These are phyloP conservation scores for Python bivittatus DNA, from an alignment of 2,113 vertebrate species.

Conservation along the genomic window DNA sequence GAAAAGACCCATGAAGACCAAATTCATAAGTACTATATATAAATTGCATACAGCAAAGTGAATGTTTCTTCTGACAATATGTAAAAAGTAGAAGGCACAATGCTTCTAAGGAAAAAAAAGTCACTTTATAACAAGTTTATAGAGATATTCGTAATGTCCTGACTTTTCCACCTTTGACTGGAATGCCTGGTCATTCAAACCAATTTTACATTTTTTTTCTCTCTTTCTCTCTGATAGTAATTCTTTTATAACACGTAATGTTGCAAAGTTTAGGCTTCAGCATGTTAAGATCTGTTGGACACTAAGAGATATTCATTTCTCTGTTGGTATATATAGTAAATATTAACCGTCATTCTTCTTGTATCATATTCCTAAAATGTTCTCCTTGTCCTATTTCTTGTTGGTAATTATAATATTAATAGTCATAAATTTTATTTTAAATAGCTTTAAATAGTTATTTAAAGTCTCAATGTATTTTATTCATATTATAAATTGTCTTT, in stretches of 20 bases:
- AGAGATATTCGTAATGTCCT: not conserved
- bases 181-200: not conserved
- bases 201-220: not conserved
- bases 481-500: not conserved
- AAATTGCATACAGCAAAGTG: not conserved
- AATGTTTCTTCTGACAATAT: not conserved
- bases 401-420: not conserved
- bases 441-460: not conserved
- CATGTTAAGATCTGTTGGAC: not conserved
- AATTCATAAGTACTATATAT: conserved; percentile 31
- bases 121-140: not conserved
- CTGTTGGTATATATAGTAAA: not conserved
- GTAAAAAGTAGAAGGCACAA: not conserved
- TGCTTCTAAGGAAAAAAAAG: not conserved
- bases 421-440: not conserved
- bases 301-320: not conserved
- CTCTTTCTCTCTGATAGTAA: not conserved
- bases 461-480: not conserved
- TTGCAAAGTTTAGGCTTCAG: not conserved
- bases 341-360: not conserved
- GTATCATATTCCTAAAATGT: not conserved
- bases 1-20: not conserved
- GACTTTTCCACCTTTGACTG: not conserved
- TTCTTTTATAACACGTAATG: not conserved
- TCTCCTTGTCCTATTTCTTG: not conserved